phyloP scores from a whole-genome alignment of 2,797 vertebrate species.

The Somateria mollissima region DNA sequence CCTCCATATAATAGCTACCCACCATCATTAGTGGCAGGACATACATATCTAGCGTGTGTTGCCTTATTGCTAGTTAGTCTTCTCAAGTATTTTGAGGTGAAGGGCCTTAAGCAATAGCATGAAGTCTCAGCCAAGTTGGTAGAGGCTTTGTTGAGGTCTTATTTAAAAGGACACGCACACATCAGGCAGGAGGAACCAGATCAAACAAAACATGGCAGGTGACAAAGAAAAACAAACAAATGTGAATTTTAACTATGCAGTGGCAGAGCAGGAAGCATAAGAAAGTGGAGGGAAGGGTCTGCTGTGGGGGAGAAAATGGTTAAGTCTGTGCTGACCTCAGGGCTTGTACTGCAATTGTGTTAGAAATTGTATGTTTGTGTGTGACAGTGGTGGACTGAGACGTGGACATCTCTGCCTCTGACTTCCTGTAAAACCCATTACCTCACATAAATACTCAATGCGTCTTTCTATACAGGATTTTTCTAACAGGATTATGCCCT shows the following conservation, averaged over 20 bases:
- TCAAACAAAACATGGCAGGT: neutral
- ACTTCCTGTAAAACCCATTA: neutral
- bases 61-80: neutral
- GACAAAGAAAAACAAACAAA: neutral
- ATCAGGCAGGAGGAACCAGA: neutral
- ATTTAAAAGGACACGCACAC: neutral
- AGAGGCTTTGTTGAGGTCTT: neutral
- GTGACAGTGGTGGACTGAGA: neutral
- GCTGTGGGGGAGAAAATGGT: neutral
- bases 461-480: neutral
- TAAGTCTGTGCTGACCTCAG: neutral
- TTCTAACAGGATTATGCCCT: neutral
- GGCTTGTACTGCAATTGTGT: neutral
- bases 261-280: neutral
- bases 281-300: neutral
- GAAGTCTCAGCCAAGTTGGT: neutral
- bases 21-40: constrained; percentile 42
- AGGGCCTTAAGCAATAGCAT: neutral
- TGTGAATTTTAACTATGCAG: neutral
- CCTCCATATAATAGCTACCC: constrained; percentile 16
- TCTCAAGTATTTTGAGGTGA: constrained; percentile 48
- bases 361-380: neutral
- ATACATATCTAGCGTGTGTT: neutral
- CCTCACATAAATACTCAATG: neutral
- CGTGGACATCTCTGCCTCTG: neutral